These are phyloP conservation scores for Copsychus sechellarum DNA, from an alignment of 2,113 vertebrate genomes.

Conservation along the genomic window DNA sequence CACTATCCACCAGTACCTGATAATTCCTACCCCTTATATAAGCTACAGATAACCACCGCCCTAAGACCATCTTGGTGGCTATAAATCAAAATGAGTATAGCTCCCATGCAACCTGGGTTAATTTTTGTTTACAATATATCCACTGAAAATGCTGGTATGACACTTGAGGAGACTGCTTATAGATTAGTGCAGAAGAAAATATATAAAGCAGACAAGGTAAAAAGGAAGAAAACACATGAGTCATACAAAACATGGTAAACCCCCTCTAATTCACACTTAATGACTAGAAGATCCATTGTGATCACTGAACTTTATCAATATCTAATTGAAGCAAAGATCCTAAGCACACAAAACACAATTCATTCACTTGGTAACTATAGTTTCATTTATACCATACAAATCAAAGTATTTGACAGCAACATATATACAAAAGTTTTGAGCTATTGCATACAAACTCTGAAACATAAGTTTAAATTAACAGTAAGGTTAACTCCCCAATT, in stretches of 20 bases:
- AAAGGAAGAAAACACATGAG: slow-evolving; percentile 62
- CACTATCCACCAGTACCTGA: slow-evolving; percentile 67
- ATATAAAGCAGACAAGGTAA: slow-evolving; percentile 33
- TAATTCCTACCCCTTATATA: slow-evolving; percentile 76
- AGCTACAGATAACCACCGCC: slow-evolving; percentile 84
- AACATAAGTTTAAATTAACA: not conserved
- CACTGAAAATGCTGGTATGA: slow-evolving; percentile 72
- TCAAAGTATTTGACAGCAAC: not conserved
- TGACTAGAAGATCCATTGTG: not conserved
- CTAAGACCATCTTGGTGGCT: slow-evolving; percentile 68
- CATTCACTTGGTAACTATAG: not conserved
- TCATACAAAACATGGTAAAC: not conserved
- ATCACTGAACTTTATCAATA: not conserved
- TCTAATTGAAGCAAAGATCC: not conserved
- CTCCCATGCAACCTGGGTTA: slow-evolving; percentile 84
- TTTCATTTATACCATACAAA: not conserved
- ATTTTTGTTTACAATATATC: slow-evolving; percentile 82
- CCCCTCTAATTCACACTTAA: not conserved
- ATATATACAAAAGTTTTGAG: not conserved
- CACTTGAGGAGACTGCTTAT: slow-evolving; percentile 69
- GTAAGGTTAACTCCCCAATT: not conserved
- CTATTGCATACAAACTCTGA: not conserved
- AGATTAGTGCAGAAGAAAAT: slow-evolving; percentile 57
- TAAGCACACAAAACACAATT: not conserved
- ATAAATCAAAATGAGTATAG: slow-evolving; percentile 84